A percentile compares a stretch with the other conserved stretches of the same genome.
phyloP scores from a whole-genome alignment of 2,113 vertebrate species.

The Catharus fuscescens region DNA sequence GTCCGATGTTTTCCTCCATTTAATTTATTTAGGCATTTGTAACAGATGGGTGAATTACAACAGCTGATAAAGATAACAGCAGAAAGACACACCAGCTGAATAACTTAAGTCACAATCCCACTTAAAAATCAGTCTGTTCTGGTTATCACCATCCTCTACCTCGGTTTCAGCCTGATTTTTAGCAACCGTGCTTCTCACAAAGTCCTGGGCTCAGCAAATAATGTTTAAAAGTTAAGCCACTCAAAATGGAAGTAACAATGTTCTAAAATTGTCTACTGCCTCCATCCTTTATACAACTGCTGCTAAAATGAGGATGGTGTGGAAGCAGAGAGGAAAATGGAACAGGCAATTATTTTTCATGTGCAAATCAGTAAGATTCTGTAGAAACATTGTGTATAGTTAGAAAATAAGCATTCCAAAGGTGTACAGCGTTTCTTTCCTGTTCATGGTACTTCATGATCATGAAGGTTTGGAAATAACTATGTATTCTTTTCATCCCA shows the following conservation, averaged over 20 bases:
- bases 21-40: neutral
- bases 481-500: neutral
- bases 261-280: neutral
- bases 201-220: constrained; percentile 20
- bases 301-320: neutral
- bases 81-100: neutral
- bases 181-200: neutral
- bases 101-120: neutral
- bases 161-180: constrained; percentile 10
- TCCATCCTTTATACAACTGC: neutral
- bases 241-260: constrained; percentile 1
- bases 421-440: neutral
- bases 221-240: neutral
- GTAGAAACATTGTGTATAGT: neutral
- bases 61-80: constrained; percentile 1
- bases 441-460: neutral
- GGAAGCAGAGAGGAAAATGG: neutral
- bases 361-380: neutral
- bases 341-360: neutral
- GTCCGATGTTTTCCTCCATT: neutral
- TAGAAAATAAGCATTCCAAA: constrained; percentile 2
- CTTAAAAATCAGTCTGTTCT: constrained; percentile 22
- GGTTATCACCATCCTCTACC: constrained; percentile 13
- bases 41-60: neutral
- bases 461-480: neutral